phyloP scores from a whole-genome alignment of 1,140 invertebrate species.

The Bombus waltoni region DNA sequence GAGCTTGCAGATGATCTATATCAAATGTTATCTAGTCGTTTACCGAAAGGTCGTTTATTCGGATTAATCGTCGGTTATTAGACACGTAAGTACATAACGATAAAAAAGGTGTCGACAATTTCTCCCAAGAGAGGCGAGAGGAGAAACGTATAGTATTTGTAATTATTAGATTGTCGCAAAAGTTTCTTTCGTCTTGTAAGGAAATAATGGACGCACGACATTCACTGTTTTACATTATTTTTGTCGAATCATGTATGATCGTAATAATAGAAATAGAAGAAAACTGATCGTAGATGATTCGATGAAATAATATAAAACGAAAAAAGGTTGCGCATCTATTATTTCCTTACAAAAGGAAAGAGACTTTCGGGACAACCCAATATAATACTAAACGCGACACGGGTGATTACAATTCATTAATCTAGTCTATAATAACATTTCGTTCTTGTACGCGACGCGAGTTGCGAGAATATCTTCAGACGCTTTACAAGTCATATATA shows the following conservation, averaged over 20 bases:
- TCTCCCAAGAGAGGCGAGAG: background rate
- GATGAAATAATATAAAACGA: no score
- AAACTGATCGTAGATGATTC: no score
- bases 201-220: no score
- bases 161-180: background rate
- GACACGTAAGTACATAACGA: conserved; percentile 23
- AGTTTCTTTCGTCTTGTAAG: no score
- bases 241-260: no score
- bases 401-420: background rate
- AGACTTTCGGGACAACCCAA: no score
- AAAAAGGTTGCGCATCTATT: no score
- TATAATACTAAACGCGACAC: background rate
- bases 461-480: background rate
- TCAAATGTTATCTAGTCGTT: conserved; percentile 72
- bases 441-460: background rate
- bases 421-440: conserved; percentile 39
- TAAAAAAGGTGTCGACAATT: conserved; percentile 33
- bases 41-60: conserved; percentile 30
- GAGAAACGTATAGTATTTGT: background rate
- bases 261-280: no score
- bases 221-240: no score
- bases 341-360: no score
- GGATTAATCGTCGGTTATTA: conserved; percentile 49
- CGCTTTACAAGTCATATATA: conserved; percentile 9
- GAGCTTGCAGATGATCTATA: conserved; percentile 70